phyloP scores from a whole-genome alignment of 2,888 invertebrate genomes.

The Agriotes lineatus region DNA sequence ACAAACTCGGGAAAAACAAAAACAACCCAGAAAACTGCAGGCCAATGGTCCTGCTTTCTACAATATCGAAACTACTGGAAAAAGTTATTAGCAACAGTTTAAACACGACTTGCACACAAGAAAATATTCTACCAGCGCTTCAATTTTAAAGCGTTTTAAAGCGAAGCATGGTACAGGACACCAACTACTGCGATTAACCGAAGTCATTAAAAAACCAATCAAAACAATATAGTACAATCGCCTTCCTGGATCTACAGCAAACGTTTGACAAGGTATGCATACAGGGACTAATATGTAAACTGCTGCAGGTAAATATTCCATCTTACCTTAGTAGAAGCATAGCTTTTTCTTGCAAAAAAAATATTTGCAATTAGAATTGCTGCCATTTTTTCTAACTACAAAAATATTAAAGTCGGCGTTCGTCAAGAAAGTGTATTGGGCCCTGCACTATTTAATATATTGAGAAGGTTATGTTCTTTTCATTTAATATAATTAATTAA shows the following conservation, averaged over 20 bases:
- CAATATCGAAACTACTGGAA: neutral
- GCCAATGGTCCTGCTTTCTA: neutral
- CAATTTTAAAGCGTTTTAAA: neutral
- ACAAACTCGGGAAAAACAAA: neutral
- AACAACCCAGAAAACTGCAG: neutral
- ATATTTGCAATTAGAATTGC: neutral
- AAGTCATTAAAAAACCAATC: neutral
- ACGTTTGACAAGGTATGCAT: neutral
- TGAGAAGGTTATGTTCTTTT: too few relatives aligned
- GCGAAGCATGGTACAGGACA: neutral
- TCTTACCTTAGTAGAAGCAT: neutral
- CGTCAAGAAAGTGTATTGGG: too few relatives aligned
- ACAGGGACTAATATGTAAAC: neutral
- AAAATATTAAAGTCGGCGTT: too few relatives aligned
- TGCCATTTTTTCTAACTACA: neutral
- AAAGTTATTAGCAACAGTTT: neutral
- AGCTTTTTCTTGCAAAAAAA: neutral
- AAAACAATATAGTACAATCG: neutral
- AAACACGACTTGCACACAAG: neutral
- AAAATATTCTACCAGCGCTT: neutral
- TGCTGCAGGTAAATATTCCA: neutral
- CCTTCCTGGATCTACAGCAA: neutral
- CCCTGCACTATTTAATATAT: too few relatives aligned
- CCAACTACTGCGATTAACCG: neutral
- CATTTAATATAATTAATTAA: too few relatives aligned